Evolutionary conservation across 2,888 invertebrate species (phyloP).

Genomic region (Dynastes hyllus): DNA sequence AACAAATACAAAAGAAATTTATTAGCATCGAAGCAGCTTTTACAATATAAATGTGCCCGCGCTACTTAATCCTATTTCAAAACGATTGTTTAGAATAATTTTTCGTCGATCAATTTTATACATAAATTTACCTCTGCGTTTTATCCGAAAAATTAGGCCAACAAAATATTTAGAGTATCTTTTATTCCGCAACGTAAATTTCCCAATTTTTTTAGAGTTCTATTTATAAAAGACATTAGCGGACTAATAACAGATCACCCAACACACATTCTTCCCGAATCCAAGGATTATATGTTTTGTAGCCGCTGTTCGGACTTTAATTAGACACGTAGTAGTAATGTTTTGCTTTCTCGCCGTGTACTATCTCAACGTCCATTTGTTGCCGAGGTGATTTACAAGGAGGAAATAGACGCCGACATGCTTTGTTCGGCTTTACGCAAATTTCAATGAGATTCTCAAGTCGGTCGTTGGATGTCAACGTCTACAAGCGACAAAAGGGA

Average conservation of each 20-base stretch:
- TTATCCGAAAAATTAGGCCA: conserved; percentile 27
- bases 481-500: conserved; percentile 13
- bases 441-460: conserved; percentile 45
- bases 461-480: conserved; percentile 27
- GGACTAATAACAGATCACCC: not conserved
- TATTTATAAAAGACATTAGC: conserved; percentile 17
- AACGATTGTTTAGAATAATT: not conserved
- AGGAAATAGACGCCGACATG: conserved; percentile 22
- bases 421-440: conserved; percentile 41
- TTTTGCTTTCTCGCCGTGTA: not conserved
- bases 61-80: conserved; percentile 2
- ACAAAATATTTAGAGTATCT: conserved; percentile 35
- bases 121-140: conserved; percentile 18
- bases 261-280: not conserved
- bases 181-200: conserved; percentile 3
- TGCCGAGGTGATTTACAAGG: conserved; percentile 32
- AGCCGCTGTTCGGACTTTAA: not conserved
- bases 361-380: conserved; percentile 4
- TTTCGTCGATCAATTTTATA: not conserved
- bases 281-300: not conserved
- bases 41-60: not conserved
- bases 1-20: too few species aligned
- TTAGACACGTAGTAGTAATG: not conserved
- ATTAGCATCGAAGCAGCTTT: too few species aligned
- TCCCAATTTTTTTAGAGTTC: conserved; percentile 3